These are phyloP conservation scores for Sicus ferrugineus DNA, from an alignment of 2,888 invertebrate genomes.

Conservation along the genomic window DNA sequence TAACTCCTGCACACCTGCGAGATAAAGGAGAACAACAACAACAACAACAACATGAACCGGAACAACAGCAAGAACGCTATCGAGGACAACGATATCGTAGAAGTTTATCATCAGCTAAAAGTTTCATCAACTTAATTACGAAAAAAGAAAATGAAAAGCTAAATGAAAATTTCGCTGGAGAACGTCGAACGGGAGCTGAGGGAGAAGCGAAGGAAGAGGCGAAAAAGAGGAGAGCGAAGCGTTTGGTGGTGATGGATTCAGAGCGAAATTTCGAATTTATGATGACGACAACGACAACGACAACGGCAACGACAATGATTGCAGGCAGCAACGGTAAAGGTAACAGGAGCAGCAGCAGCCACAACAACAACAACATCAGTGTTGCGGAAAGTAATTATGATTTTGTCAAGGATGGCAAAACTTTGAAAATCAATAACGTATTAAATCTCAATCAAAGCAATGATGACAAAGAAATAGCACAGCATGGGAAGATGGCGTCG, in stretches of 20 bases:
- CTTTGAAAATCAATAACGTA: constrained; percentile 57
- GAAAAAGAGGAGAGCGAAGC: neutral
- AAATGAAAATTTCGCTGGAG: constrained; percentile 40
- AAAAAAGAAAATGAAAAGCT: constrained; percentile 45
- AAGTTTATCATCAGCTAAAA: constrained; percentile 53
- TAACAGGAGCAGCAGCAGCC: neutral
- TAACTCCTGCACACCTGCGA: constrained; percentile 24
- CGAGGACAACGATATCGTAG: constrained; percentile 52
- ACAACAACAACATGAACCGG: constrained; percentile 35
- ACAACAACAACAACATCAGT: constrained; percentile 1
- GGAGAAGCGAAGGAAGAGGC: neutral
- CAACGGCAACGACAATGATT: constrained; percentile 25
- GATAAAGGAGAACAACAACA: constrained; percentile 20
- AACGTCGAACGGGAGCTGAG: constrained; percentile 7
- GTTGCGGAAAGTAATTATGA: constrained; percentile 40
- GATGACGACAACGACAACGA: constrained; percentile 31
- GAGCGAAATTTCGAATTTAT: constrained; percentile 40
- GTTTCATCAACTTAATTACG: constrained; percentile 59
- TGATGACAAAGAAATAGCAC: constrained; percentile 38
- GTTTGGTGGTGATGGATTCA: neutral
- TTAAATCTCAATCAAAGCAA: constrained; percentile 52
- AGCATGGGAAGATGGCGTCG: constrained; percentile 23
- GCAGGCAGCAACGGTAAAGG: neutral
- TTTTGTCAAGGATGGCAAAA: constrained; percentile 46
- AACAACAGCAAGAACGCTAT: constrained; percentile 20